Evolutionary conservation across 2,113 vertebrate species (phyloP), one percentile per base, ranked within the genome.

Genomic region (Gopherus evgoodei): DNA sequence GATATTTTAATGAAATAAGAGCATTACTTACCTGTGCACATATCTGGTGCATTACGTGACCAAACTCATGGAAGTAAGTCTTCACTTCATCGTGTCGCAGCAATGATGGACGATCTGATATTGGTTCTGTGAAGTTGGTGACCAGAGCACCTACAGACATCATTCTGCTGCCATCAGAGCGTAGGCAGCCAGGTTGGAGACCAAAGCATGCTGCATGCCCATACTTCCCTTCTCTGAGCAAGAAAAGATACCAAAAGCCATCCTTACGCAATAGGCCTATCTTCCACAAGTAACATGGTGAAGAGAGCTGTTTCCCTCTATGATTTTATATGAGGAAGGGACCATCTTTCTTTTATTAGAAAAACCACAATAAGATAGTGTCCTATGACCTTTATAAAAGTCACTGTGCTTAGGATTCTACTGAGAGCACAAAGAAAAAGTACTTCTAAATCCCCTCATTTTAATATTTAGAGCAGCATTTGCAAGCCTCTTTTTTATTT

Each of bases 191-290:
- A 0, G 99, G 99, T 56, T 98, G 99, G 12, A 99, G 99, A 47
- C 99, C 98, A 79, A 99, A 99, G 97, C 99, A 99, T 27, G 99
- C 99, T 0, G 99, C 99, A 1, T 99, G 99, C 22, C 99, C 98
- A 29, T 99, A 99, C 86, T 99, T 99, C 38, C 99, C 99, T 84
- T 99, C 99, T 98, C 99, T 99, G 97, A 31, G 0, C 54, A 91
- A 96, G 86, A 94, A 96, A 96, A 97, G 44, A 81, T 14, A 79
- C 50, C 90, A 94, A 90, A 95, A 50, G 49, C 5, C 29, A 50
- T 83, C 53, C 83, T 96, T 80, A 95, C 90, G 94, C 19, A n/a
- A 86, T 11, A 92, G 80, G 35, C 31, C 52, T 88, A 47, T 19
- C 93, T 29, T 93, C 35, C 31, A 82, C 59, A 96, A 92, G 83